Base-by-base conservation (phyloP, 2,888 invertebrate species). In the Megamerina dolium region DNA sequence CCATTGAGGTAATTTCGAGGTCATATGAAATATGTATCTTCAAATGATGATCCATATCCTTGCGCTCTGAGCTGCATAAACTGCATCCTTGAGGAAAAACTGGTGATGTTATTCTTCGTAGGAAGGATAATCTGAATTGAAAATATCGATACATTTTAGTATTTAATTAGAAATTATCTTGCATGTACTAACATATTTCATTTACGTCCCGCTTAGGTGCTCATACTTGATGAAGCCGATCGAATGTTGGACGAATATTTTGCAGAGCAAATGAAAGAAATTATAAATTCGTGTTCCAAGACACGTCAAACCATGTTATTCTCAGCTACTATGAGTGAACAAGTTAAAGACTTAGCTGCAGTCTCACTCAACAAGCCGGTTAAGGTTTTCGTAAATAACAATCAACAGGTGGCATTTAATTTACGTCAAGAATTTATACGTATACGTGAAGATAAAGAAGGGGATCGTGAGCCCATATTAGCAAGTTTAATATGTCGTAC, bases 241-340 rank as follows among this genome's bases (percentile, higher is more conserved):
- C 78, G 94, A 57, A 97, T 99, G 94, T 72, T 99, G 52, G 97
- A 99, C 70, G 96, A 97, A 66, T 92, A 93, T 70, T 99, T 99
- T 74, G 92, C 93, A 0, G 95, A 96, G 55, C 99, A 99, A 72
- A 94, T 99, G 93, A 96, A 94, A 64, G 95, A 97, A 73, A 91
- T 99, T 58, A 89, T 99, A 37, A 82, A 84, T 14, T 86, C 93
- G 58, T 97, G 97, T 70, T 81, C 93, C 0, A 79, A 83, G 44
- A 90, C 86, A 13, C 78, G 96, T 9, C 97, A 99, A 73, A 97
- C 95, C 0, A 88, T 99, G 81, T 74, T 99, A 45, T 97, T 97
- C 75, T 97, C 97, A 0, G 99, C 99, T 26, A 99, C 99, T 12
- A 97, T 99, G 96, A 94, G 94, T n/a, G 96, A 96, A 41, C 84